Base-by-base conservation (phyloP, 2,888 invertebrate genomes). In the Cabera pusaria region DNA sequence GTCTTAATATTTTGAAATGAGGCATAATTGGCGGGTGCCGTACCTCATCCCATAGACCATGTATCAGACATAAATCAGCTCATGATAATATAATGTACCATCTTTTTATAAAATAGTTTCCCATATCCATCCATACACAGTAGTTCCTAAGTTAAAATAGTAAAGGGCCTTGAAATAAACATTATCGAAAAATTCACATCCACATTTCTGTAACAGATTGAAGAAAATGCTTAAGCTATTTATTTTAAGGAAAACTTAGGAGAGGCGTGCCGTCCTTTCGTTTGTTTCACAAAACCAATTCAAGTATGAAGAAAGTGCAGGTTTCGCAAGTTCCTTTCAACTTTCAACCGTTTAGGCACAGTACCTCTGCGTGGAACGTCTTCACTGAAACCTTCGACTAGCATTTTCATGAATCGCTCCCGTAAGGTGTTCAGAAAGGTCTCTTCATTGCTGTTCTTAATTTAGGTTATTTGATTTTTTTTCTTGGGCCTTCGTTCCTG, bases 391-490 rank as follows among this genome's bases (percentile, higher is more conserved):
- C 67, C 62, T 73, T 69, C 68, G 63, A 62, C 68, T 64, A 66
- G 70, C 72, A 70, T 80, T 79, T 72, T 67, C 77, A 72, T 71
- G 76, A 81, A 83, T 78, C 59, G 73, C 68, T 76, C 77, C 79
- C 76, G 65, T 70, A 77, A 76, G 77, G 72, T 69, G 71, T 73
- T 72, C 60, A 66, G 59, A 74, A 76, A 72, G 79, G 77, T 74
- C 73, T 65, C 70, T 77, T 79, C 78, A 79, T 78, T 76, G 72
- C 71, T 63, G 63, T 68, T 72, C 73, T 80, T 80, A 77, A 78
- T 80, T 79, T 73, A 63, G 75, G 75, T 74, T 78, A 78, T 78
- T 78, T 76, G 72, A 77, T 79, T 72, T 78, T n/a, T n/a, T 75
- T 75, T 70, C 73, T 72, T 67, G 66, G 72, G 70, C 72, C 65